Percentiles rank a stretch among this genome's conserved stretches.
Conservation (phyloP, 1,140 invertebrate genomes). For the Heliconius hermathena region DNA sequence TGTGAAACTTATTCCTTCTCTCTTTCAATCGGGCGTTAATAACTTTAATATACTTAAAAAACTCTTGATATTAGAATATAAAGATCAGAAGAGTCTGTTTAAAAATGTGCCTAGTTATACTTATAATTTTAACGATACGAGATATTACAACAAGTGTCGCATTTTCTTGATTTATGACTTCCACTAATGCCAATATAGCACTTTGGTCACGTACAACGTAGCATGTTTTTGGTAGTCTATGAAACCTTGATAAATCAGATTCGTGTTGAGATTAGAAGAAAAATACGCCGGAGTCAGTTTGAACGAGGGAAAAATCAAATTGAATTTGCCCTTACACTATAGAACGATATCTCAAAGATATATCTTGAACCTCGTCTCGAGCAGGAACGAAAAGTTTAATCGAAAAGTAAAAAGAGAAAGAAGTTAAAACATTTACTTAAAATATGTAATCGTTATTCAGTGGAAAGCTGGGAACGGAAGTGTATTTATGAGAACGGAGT, state of each 20-base stretch:
- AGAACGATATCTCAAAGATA: conserved; percentile 15
- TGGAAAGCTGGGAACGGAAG: too few species aligned
- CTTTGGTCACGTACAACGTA: conserved; percentile 1
- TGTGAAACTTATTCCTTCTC: too few species aligned
- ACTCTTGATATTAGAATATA: too few species aligned
- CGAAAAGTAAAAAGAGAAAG: conserved; percentile 17
- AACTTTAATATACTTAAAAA: too few species aligned
- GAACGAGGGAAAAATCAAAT: conserved; percentile 24
- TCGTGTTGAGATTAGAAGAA: conserved; percentile 23
- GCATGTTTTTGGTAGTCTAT: background rate
- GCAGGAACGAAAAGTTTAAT: conserved; percentile 15
- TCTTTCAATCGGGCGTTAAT: too few species aligned
- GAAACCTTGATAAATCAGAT: conserved; percentile 18
- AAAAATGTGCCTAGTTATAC: too few species aligned
- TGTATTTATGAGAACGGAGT: too few species aligned
- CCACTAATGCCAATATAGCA: background rate
- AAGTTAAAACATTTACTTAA: background rate
- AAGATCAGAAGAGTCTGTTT: too few species aligned
- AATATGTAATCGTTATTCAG: background rate
- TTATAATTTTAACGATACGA: background rate
- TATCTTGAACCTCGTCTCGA: conserved; percentile 18
- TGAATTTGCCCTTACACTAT: conserved; percentile 26
- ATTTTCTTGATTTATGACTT: conserved; percentile 1
- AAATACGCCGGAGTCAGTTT: conserved; percentile 14
- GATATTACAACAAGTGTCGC: background rate